phyloP scores from a whole-genome alignment of 2,113 vertebrate species.

The Dryoscopus gambensis region DNA sequence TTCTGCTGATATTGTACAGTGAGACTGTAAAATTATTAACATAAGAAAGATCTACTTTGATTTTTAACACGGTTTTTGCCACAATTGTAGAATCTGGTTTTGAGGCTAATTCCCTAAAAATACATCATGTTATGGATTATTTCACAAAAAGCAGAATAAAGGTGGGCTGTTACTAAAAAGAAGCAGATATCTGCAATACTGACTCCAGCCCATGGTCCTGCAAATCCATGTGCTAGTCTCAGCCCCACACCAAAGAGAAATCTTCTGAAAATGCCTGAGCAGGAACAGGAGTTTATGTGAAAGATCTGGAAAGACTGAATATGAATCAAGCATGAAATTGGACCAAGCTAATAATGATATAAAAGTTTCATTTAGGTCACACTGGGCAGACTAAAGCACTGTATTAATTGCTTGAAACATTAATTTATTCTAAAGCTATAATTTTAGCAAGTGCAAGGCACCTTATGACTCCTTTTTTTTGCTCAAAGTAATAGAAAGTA shows the following conservation, averaged over 20 bases:
- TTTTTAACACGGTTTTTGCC: background rate
- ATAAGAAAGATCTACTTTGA: background rate
- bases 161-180: background rate
- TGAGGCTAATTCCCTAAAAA: background rate
- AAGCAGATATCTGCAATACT: background rate
- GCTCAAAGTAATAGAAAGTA: background rate
- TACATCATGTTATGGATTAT: background rate
- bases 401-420: background rate
- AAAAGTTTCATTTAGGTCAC: constrained; percentile 5
- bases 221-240: background rate
- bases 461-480: background rate
- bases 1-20: background rate
- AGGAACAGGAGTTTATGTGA: background rate
- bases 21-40: background rate
- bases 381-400: background rate
- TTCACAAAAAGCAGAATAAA: background rate
- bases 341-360: background rate
- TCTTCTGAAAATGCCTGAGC: background rate
- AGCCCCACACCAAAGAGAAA: background rate
- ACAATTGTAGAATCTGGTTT: background rate
- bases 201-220: background rate
- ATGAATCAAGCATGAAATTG: background rate
- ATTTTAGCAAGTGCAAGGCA: background rate
- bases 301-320: background rate
- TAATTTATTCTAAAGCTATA: background rate